phyloP scores from a whole-genome alignment of 1,140 invertebrate species.

The Cecropterus lyciades region DNA sequence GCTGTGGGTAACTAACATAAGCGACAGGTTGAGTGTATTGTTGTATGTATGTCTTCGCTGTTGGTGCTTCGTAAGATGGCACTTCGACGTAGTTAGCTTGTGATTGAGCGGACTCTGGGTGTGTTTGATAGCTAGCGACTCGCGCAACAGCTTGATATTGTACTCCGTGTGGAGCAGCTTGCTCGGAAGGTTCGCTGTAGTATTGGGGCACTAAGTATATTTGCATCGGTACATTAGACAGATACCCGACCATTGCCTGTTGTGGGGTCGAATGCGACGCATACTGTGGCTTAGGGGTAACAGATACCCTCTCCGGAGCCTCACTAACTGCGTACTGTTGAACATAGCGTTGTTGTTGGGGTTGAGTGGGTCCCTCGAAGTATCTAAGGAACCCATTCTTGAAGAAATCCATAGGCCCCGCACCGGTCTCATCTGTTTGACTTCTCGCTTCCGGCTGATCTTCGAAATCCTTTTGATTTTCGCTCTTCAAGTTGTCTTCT shows the following conservation, averaged over 20 bases:
- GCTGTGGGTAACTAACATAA: conserved; percentile 60
- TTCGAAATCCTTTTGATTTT: conserved; percentile 59
- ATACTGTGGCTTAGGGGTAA: conserved; percentile 55
- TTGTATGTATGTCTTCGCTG: conserved; percentile 57
- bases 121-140: conserved; percentile 46
- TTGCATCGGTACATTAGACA: conserved; percentile 76
- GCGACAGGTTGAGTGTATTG: conserved; percentile 55
- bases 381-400: conserved; percentile 64
- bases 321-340: conserved; percentile 76
- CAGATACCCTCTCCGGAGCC: conserved; percentile 53
- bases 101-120: conserved; percentile 52
- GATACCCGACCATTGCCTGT: conserved; percentile 66
- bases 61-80: conserved; percentile 57
- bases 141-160: conserved; percentile 48
- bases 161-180: conserved; percentile 41
- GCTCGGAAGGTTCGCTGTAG: conserved; percentile 58
- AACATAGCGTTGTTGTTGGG: conserved; percentile 63
- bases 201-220: conserved; percentile 76
- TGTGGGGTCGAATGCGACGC: conserved; percentile 44
- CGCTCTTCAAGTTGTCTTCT: conserved; percentile 80
- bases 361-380: conserved; percentile 51
- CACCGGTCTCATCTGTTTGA: conserved; percentile 30
- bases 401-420: conserved; percentile 58
- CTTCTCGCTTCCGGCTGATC: conserved; percentile 40
- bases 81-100: conserved; percentile 65